phyloP scores from a whole-genome alignment of 2,888 invertebrate species.

The Rutpela maculata region DNA sequence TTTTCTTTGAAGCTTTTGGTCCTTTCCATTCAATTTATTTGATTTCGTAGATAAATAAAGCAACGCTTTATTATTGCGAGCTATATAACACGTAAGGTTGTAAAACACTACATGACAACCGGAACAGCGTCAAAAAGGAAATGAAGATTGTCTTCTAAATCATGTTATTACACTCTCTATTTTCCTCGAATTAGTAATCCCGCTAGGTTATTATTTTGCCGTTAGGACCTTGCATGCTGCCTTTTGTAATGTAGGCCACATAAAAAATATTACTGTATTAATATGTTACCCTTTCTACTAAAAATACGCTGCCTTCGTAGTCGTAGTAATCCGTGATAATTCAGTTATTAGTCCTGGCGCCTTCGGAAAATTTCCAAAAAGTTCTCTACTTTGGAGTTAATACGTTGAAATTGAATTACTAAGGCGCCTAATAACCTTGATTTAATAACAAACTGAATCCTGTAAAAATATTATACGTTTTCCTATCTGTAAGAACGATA shows the following conservation, averaged over 20 bases:
- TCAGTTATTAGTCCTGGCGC: background rate
- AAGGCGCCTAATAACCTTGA: background rate
- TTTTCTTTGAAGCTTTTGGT: too few relatives aligned
- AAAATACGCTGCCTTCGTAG: background rate
- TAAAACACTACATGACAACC: too few relatives aligned
- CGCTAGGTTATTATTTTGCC: background rate
- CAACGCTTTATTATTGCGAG: too few relatives aligned
- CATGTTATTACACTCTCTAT: background rate
- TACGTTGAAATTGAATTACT: background rate
- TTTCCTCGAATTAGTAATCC: background rate
- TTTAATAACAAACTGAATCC: too few relatives aligned
- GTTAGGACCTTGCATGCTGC: background rate
- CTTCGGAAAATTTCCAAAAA: background rate
- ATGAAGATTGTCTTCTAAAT: background rate
- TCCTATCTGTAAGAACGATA: too few relatives aligned
- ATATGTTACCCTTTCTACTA: background rate
- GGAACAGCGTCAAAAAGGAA: background rate
- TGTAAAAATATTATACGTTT: too few relatives aligned
- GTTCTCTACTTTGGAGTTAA: background rate
- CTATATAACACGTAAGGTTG: too few relatives aligned
- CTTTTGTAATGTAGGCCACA: background rate
- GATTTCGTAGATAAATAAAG: too few relatives aligned
- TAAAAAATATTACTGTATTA: background rate
- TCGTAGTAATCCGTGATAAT: background rate
- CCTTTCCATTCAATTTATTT: too few relatives aligned